Percentiles rank a stretch among this genome's conserved stretches.
phyloP scores from a whole-genome alignment of 1,140 invertebrate species.

The Scaptomyza graminum region DNA sequence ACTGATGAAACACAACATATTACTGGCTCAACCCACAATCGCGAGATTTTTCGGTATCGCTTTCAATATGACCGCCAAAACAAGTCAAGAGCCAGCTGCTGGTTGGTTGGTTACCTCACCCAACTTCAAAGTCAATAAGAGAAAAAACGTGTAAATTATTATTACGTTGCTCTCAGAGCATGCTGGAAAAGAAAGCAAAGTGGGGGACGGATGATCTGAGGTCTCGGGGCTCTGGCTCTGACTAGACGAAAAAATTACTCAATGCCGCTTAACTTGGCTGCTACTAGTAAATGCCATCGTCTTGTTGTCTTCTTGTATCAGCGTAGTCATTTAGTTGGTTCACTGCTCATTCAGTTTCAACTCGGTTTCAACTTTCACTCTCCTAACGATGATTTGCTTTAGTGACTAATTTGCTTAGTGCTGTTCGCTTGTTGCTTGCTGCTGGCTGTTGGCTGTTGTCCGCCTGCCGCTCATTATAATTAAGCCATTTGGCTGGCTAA shows the following conservation, averaged over 20 bases:
- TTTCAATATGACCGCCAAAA: conserved; percentile 70
- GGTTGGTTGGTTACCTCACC: conserved; percentile 55
- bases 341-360: conserved; percentile 38
- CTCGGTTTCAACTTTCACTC: conserved; percentile 49
- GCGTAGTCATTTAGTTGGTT: conserved; percentile 39
- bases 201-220: conserved; percentile 27
- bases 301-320: conserved; percentile 24
- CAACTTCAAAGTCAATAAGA: conserved; percentile 46
- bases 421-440: conserved; percentile 20
- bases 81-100: conserved; percentile 18
- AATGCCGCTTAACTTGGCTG: conserved; percentile 35
- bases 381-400: conserved; percentile 9
- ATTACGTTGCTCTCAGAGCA: conserved; percentile 46
- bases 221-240: conserved; percentile 27
- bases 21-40: conserved; percentile 45
- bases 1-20: conserved; percentile 8
- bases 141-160: conserved; percentile 63
- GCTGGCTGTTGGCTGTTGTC: conserved; percentile 4
- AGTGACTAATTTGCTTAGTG: conserved; percentile 42
- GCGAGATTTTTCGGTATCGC: conserved; percentile 41
- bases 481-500: conserved; percentile 61
- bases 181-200: conserved; percentile 60
- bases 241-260: conserved; percentile 74
- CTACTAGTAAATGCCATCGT: conserved; percentile 32
- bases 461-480: conserved; percentile 53